These are phyloP conservation scores for Dicyrtoma fusca DNA, from an alignment of 2,888 invertebrate species.

Conservation along the genomic window DNA sequence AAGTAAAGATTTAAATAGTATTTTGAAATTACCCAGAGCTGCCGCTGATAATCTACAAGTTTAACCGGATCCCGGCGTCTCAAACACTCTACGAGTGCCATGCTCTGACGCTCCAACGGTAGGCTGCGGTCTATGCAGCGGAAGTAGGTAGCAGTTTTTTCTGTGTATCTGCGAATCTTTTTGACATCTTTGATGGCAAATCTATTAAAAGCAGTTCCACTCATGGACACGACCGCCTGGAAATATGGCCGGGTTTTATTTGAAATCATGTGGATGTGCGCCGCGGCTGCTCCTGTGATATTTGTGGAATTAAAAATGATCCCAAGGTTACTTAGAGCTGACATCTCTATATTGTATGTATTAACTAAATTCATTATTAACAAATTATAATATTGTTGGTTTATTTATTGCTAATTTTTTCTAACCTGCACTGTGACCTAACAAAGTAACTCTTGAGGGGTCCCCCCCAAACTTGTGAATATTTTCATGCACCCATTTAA, in stretches of 20 bases:
- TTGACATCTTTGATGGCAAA: slow-evolving; percentile 25
- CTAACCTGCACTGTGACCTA: slow-evolving; percentile 47
- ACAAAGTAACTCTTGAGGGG: slow-evolving; percentile 29
- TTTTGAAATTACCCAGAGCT: slow-evolving; percentile 18
- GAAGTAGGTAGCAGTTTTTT: slow-evolving; percentile 20
- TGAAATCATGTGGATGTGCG: slow-evolving; percentile 31
- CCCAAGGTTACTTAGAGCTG: background rate
- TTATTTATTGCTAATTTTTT: too few relatives aligned
- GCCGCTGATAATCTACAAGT: slow-evolving; percentile 25
- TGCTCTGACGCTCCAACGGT: slow-evolving; percentile 11
- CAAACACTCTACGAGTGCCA: slow-evolving; percentile 28
- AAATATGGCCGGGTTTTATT: slow-evolving; percentile 39
- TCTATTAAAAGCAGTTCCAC: slow-evolving; percentile 35
- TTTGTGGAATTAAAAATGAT: background rate
- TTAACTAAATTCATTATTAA: too few relatives aligned
- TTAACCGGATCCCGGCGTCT: slow-evolving; percentile 23
- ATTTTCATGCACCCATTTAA: slow-evolving; percentile 49
- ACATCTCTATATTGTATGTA: too few relatives aligned
- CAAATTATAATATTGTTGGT: too few relatives aligned
- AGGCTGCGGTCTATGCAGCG: background rate
- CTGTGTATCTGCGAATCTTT: slow-evolving; percentile 32
- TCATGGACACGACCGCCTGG: slow-evolving; percentile 43
- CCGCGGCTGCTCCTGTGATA: background rate
- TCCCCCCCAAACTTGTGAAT: slow-evolving; percentile 45
- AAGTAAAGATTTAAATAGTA: background rate